Conservation (phyloP, 2,113 vertebrate species). For the Erpornis zantholeuca region DNA sequence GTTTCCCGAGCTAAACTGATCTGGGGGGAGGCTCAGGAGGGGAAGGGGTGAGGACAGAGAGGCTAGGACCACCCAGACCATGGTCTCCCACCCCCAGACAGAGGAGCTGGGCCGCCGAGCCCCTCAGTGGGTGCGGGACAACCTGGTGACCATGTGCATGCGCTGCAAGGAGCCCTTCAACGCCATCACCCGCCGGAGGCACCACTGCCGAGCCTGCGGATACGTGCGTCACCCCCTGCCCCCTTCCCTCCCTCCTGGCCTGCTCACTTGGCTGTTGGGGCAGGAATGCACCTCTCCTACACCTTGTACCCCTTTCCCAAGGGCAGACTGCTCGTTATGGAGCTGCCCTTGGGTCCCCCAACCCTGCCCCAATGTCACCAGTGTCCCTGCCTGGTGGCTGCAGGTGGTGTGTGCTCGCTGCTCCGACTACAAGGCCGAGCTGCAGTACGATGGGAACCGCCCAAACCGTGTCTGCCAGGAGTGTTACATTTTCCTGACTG, state of each 20-base stretch:
- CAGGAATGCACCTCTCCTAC: neutral
- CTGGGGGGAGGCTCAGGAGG: neutral
- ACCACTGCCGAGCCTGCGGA: slow-evolving; percentile 79
- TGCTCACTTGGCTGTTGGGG: neutral
- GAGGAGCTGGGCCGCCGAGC: slow-evolving; percentile 75
- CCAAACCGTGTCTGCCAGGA: slow-evolving; percentile 69
- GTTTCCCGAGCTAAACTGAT: neutral
- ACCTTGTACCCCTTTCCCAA: neutral
- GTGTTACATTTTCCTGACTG: slow-evolving; percentile 70
- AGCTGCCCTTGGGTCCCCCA: neutral
- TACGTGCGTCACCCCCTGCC: slow-evolving; percentile 37
- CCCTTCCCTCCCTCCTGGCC: neutral
- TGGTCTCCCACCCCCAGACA: neutral
- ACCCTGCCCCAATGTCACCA: neutral
- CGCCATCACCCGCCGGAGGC: slow-evolving; percentile 65
- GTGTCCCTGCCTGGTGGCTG: neutral
- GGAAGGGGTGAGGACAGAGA: neutral
- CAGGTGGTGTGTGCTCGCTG: slow-evolving; percentile 80
- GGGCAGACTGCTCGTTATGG: neutral
- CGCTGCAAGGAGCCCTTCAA: slow-evolving; percentile 78
- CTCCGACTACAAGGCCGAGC: slow-evolving; percentile 66
- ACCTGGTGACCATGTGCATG: slow-evolving; percentile 82
- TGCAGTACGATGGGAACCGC: slow-evolving; percentile 67
- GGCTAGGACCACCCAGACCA: neutral
- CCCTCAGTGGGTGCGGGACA: slow-evolving; percentile 77